Conservation (phyloP, 2,113 vertebrate genomes). For the Puffinus mauretanicus region DNA sequence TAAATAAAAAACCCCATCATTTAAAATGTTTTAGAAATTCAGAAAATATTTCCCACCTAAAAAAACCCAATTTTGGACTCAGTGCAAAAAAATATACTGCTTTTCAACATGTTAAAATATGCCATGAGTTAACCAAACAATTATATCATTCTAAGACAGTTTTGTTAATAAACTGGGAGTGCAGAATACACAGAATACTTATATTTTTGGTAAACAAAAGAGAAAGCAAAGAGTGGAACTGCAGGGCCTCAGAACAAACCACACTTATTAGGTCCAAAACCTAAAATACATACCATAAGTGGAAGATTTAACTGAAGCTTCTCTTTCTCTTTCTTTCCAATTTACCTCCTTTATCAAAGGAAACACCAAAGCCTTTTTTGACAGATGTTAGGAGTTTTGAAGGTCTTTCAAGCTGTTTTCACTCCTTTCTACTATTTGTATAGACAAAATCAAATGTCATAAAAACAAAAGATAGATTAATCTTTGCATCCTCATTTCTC, state of each 20-base stretch:
- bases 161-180: background rate
- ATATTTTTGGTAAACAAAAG: background rate
- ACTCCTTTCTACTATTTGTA: background rate
- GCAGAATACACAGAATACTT: background rate
- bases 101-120: background rate
- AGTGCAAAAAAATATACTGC: background rate
- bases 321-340: background rate
- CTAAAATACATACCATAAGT: accelerated
- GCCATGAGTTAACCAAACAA: background rate
- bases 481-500: background rate
- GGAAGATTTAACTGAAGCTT: background rate
- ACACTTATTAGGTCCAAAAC: background rate
- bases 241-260: background rate
- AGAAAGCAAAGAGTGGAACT: background rate
- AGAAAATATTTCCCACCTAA: background rate
- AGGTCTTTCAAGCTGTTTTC: background rate
- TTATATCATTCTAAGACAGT: background rate
- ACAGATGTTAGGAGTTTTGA: background rate
- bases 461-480: background rate
- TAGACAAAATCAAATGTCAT: background rate
- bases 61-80: background rate
- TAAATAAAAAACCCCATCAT: background rate
- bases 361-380: background rate
- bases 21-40: background rate
- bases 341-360: background rate